phyloP scores from a whole-genome alignment of 2,797 vertebrate genomes.

The Helostoma temminkii region DNA sequence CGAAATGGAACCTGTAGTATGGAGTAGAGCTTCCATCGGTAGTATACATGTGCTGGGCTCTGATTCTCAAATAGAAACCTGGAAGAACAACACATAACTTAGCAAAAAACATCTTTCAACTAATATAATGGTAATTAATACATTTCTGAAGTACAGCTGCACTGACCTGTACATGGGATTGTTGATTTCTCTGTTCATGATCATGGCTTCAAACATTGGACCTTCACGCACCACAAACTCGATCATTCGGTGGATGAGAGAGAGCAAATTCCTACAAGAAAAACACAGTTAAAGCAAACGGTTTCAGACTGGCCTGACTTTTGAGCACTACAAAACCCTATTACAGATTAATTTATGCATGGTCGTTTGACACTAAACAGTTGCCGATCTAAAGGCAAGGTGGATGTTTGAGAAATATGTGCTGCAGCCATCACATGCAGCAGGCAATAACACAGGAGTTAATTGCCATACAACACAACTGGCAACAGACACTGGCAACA shows the following conservation, averaged over 20 bases:
- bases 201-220: slow-evolving; percentile 99
- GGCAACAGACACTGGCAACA: background rate
- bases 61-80: slow-evolving; percentile 99
- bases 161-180: slow-evolving; percentile 98
- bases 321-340: slow-evolving; percentile 63
- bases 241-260: slow-evolving; percentile 99
- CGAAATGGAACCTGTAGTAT: slow-evolving; percentile 90
- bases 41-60: slow-evolving; percentile 98
- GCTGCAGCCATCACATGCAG: background rate
- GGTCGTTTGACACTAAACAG: slow-evolving; percentile 45
- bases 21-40: slow-evolving; percentile 97
- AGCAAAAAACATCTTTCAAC: background rate
- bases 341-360: slow-evolving; percentile 58
- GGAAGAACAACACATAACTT: slow-evolving; percentile 23
- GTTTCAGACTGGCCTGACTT: slow-evolving; percentile 89
- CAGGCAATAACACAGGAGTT: background rate
- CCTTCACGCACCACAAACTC: slow-evolving; percentile 99
- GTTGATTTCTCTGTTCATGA: slow-evolving; percentile 99
- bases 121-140: accelerated
- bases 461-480: background rate
- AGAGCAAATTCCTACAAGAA: slow-evolving; percentile 99
- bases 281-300: slow-evolving; percentile 99
- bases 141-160: background rate
- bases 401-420: background rate
- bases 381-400: slow-evolving; percentile 7